A percentile compares a stretch with the other conserved stretches of the same genome.
These are phyloP conservation scores for Luscinia megarhynchos DNA, from an alignment of 2,797 vertebrate genomes.

Conservation along the genomic window DNA sequence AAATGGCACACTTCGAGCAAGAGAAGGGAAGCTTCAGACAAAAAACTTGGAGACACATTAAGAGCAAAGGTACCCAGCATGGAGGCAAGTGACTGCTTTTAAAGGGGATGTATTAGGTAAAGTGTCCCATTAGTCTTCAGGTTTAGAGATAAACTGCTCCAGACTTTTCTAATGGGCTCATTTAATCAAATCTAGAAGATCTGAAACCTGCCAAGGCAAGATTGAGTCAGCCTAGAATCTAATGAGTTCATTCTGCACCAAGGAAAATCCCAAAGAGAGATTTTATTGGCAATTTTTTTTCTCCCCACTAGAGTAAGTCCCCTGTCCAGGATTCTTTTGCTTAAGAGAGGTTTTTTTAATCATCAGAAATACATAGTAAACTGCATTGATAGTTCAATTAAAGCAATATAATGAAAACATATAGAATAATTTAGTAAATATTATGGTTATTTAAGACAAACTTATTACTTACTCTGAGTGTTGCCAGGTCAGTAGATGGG, in stretches of 20 bases:
- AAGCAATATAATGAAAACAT: not conserved
- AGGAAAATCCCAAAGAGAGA: not conserved
- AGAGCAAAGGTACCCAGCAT: not conserved
- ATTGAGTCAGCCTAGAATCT: not conserved
- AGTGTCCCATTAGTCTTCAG: not conserved
- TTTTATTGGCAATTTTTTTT: not conserved
- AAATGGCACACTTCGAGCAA: not conserved
- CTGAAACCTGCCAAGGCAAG: constrained; percentile 6
- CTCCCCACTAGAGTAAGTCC: not conserved
- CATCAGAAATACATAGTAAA: not conserved
- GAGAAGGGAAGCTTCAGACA: not conserved
- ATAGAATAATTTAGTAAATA: not conserved
- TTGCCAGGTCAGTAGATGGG: not conserved
- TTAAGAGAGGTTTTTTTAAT: not conserved
- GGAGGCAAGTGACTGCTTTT: not conserved
- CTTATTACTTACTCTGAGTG: not conserved
- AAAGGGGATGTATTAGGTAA: not conserved
- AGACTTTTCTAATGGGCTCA: not conserved
- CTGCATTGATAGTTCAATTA: not conserved
- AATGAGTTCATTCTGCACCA: not conserved
- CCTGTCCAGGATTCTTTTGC: not conserved
- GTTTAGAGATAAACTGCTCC: not conserved
- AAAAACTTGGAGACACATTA: not conserved
- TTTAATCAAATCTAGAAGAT: constrained; percentile 16
- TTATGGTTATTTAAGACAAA: not conserved